Evolutionary conservation across 2,888 invertebrate genomes (phyloP).

Genomic region (Sepiola atlantica): DNA sequence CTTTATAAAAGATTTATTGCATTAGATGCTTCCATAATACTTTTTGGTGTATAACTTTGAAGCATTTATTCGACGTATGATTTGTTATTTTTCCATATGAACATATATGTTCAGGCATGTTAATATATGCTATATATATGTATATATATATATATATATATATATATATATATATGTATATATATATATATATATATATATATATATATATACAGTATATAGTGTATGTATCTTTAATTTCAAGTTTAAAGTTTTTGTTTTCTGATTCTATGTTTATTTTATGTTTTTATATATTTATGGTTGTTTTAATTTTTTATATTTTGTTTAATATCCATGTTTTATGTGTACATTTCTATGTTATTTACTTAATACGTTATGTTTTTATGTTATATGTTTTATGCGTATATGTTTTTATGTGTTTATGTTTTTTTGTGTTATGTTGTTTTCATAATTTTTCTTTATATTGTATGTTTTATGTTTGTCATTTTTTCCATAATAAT

Average conservation of each 20-base stretch:
- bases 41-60: no score
- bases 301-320: not conserved
- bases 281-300: not conserved
- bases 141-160: not conserved
- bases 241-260: not conserved
- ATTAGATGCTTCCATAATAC: no score
- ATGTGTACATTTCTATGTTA: not conserved
- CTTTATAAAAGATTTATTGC: no score
- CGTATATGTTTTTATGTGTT: not conserved
- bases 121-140: no score
- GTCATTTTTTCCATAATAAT: not conserved
- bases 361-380: no score
- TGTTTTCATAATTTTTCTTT: not conserved
- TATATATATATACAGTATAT: no score
- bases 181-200: no score
- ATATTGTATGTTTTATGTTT: not conserved
- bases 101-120: no score
- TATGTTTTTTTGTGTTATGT: not conserved
- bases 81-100: no score
- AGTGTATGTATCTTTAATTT: not conserved
- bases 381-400: not conserved
- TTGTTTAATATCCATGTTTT: not conserved
- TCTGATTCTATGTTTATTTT: not conserved
- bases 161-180: not conserved
- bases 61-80: no score